Base-by-base conservation (phyloP, 2,888 invertebrate species). In the Lamproptera curius region DNA sequence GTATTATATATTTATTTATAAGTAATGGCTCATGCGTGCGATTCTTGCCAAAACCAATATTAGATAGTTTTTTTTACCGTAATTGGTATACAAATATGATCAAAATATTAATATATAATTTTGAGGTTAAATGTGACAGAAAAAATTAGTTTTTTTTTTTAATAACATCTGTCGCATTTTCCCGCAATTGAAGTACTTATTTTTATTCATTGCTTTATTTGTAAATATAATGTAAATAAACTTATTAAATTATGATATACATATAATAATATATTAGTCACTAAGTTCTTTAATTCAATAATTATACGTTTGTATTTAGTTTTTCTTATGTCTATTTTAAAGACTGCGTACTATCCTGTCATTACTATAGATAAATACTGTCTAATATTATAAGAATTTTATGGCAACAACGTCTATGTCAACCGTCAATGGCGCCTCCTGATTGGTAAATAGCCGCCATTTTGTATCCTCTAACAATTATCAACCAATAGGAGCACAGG, bases 171-270 rank as follows among this genome's bases (percentile, higher is more conserved):
- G 38, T 38, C n/a, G 26, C 28, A 37, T 39, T 33, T 39, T 40
- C 23, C 23, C 34, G 11, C 45, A 33, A 31, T 31, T 31, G n/a
- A 11, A 2, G n/a, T 4, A 31, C 4, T 20, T 20, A 6, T 31
- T n/a, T n/a, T n/a, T n/a, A n/a, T n/a, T n/a, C n/a, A n/a, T n/a
- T n/a, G 26, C 16, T 11, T n/a, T 28, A 40, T 34, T n/a, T 39
- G 34, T 40, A 35, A 26, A 43, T 43, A 42, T 35, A 35, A 14
- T 46, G 40, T 46, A 46, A 40, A 46, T 46, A 40, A 34, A 5
- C 39, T 40, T 28, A 15, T 13, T 46, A 40, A 46, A 41, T 46
- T 35, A 46, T 41, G 35, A 17, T 16, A 26, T 16, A 15, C 9
- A 31, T 31, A 6, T 5, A 31, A 31, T 28, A 28, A 28, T n/a